Evolutionary conservation across 2,113 vertebrate genomes (phyloP).

Genomic region (Australoheros scitulus): DNA sequence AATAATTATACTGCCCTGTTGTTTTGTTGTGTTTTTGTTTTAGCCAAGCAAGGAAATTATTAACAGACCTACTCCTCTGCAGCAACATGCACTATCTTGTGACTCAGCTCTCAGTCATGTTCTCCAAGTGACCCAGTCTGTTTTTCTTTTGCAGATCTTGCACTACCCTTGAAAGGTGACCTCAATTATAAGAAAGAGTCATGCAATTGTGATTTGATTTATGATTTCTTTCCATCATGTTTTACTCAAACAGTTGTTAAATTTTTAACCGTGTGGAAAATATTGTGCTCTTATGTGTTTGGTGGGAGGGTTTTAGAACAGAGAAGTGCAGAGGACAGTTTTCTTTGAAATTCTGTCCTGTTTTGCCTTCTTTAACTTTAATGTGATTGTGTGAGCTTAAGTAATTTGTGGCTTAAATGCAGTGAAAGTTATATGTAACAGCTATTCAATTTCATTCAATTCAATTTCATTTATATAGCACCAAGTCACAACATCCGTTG

Average conservation of each 20-base stretch:
- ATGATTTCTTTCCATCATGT: conserved; percentile 11
- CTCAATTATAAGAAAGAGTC: conserved; percentile 11
- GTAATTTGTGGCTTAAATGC: too few relatives aligned
- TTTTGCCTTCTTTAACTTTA: not conserved
- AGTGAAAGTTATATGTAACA: too few relatives aligned
- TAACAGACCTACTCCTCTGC: conserved; percentile 57
- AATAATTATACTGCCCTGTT: conserved; percentile 66
- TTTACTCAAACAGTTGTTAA: conserved; percentile 13
- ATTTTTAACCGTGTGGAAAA: conserved; percentile 4
- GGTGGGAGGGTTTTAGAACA: not conserved
- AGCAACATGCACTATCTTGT: conserved; percentile 24
- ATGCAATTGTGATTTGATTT: not conserved
- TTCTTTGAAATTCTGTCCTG: not conserved
- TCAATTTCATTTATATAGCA: too few relatives aligned
- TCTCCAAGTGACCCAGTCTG: conserved; percentile 58
- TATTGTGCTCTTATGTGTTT: not conserved
- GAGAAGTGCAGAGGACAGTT: not conserved
- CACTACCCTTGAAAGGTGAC: conserved; percentile 14
- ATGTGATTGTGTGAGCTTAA: too few relatives aligned
- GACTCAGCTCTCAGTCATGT: conserved; percentile 60
- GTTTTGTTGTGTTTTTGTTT: conserved; percentile 73
- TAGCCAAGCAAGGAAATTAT: conserved; percentile 66
- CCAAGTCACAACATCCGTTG: too few relatives aligned
- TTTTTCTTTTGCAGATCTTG: conserved; percentile 47
- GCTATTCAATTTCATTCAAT: too few relatives aligned